Percentiles rank a stretch among this genome's conserved stretches.
Conservation (phyloP, 2,113 vertebrate species). For the Rhombomys opimus region DNA sequence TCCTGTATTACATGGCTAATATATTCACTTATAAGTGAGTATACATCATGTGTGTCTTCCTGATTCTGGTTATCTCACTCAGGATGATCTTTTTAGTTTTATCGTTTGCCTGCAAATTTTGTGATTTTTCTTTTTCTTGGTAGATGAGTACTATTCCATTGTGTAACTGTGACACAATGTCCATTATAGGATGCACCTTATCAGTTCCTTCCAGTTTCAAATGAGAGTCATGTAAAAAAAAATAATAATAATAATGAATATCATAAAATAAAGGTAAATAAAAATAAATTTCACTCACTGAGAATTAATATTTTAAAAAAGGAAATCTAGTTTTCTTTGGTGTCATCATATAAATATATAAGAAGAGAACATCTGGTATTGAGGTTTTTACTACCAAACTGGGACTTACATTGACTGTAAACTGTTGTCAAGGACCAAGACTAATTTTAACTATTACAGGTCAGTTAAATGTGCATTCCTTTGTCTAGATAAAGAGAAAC, state of each 20-base stretch:
- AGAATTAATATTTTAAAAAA: background rate
- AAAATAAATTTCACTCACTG: background rate
- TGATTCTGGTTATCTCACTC: too few relatives aligned
- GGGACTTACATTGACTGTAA: background rate
- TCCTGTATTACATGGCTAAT: too few relatives aligned
- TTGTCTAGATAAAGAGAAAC: background rate
- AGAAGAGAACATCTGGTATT: background rate
- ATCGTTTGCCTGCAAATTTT: too few relatives aligned
- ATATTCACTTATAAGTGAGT: too few relatives aligned
- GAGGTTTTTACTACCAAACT: background rate
- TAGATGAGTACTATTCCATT: too few relatives aligned
- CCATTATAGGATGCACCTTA: too few relatives aligned
- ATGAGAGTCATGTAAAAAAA: background rate
- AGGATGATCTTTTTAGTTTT: too few relatives aligned
- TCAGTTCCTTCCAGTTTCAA: background rate
- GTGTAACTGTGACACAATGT: too few relatives aligned
- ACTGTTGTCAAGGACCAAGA: background rate
- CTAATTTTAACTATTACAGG: background rate
- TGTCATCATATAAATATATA: background rate
- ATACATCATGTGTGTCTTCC: too few relatives aligned
- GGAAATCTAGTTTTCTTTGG: background rate
- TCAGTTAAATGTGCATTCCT: background rate
- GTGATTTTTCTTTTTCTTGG: too few relatives aligned
- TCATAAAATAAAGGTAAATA: background rate
- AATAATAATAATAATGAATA: background rate